Conservation (phyloP, 2,797 vertebrate species). For the Ciconia nigra region DNA sequence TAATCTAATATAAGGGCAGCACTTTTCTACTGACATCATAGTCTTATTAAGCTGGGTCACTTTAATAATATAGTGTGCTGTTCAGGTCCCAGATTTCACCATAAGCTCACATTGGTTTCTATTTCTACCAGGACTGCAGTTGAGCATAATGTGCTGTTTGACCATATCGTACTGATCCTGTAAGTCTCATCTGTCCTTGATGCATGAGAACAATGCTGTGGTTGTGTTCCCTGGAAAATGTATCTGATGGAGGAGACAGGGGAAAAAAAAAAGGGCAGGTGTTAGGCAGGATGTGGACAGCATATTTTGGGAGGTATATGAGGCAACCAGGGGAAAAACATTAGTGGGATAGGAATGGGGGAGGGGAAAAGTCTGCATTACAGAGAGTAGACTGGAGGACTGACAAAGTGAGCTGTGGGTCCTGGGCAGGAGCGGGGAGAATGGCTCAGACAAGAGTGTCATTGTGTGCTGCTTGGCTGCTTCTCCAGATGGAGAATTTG, state of each 20-base stretch:
- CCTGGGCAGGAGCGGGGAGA: rapidly evolving
- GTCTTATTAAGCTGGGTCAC: neutral
- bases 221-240: neutral
- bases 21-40: neutral
- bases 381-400: neutral
- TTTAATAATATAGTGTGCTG: neutral
- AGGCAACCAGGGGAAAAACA: neutral
- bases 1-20: rapidly evolving
- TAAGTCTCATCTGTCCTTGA: neutral
- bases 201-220: neutral
- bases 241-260: neutral
- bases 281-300: neutral
- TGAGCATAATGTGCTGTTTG: neutral
- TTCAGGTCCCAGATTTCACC: neutral
- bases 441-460: neutral
- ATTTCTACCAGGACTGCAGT: neutral
- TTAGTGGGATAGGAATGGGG: neutral
- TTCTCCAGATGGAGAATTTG: constrained; percentile 8
- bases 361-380: neutral
- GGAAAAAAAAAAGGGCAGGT: neutral
- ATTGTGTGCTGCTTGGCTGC: neutral
- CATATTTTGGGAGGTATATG: neutral
- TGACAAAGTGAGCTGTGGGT: neutral
- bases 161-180: neutral
- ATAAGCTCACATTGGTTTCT: neutral